Evolutionary conservation across 2,797 vertebrate genomes (phyloP).

Genomic region (Danio aesculapii): DNA sequence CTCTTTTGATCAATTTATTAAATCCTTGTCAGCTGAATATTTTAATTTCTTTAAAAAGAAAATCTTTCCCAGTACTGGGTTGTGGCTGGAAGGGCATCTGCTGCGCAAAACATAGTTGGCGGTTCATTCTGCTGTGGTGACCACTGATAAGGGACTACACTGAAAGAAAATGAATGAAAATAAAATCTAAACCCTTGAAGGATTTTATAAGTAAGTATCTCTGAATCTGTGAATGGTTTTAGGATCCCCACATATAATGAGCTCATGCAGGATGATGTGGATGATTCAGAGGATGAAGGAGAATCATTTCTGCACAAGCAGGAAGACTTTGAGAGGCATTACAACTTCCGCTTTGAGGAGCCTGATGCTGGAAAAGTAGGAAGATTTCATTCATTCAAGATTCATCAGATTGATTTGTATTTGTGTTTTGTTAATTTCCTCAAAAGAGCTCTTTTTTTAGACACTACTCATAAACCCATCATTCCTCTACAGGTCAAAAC

Average conservation of each 20-base stretch:
- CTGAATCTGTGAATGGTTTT: conserved; percentile 2
- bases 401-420: background rate
- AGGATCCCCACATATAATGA: conserved; percentile 79
- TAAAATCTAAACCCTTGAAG: background rate
- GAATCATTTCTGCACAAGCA: conserved; percentile 87
- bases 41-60: background rate
- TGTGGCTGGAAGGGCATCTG: too few species aligned
- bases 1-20: background rate
- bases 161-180: too few species aligned
- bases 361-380: conserved; percentile 78
- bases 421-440: background rate
- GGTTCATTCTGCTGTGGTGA: too few species aligned
- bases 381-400: background rate
- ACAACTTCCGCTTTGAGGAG: conserved; percentile 94
- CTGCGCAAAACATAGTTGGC: too few species aligned
- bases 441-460: background rate
- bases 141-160: too few species aligned
- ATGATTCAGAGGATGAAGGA: conserved; percentile 90
- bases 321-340: conserved; percentile 88
- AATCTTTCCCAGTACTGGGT: too few species aligned
- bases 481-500: conserved; percentile 78
- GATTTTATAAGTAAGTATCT: background rate
- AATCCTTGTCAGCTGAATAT: background rate
- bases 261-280: conserved; percentile 78
- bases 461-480: background rate